phyloP scores from a whole-genome alignment of 2,113 vertebrate species.

The Trachemys scripta region DNA sequence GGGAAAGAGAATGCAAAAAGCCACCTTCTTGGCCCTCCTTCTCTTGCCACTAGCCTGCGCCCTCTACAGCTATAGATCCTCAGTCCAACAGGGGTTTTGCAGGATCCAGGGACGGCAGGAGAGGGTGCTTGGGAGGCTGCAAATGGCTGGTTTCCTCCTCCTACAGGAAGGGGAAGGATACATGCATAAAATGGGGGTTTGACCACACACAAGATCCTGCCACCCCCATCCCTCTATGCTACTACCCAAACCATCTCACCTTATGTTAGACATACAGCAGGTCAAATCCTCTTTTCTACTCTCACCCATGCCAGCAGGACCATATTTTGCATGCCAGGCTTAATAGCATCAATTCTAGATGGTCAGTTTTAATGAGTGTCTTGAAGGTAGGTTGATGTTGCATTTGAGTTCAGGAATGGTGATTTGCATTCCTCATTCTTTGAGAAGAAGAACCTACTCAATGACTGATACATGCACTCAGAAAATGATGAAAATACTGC shows the following conservation, averaged over 20 bases:
- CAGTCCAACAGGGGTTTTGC: background rate
- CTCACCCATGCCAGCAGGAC: background rate
- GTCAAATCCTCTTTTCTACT: background rate
- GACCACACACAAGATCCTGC: background rate
- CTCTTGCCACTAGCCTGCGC: background rate
- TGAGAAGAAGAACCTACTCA: background rate
- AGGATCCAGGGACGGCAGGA: background rate
- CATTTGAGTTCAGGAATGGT: background rate
- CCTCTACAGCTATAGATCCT: background rate
- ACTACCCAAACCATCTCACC: background rate
- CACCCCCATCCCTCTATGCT: background rate
- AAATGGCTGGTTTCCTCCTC: background rate
- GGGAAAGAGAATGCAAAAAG: background rate
- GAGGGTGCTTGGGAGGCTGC: background rate
- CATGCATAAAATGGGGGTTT: background rate
- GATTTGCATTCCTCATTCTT: background rate
- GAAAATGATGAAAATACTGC: background rate
- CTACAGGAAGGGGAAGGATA: accelerated
- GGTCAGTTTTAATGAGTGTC: background rate
- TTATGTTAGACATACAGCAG: background rate
- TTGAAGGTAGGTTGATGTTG: background rate
- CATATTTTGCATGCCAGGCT: background rate
- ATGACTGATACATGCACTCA: background rate
- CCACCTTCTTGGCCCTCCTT: background rate
- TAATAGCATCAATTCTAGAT: background rate